Evolutionary conservation across 2,888 invertebrate genomes (phyloP), one percentile per base, ranked within the genome.

Genomic region (Drosophila mercatorum): DNA sequence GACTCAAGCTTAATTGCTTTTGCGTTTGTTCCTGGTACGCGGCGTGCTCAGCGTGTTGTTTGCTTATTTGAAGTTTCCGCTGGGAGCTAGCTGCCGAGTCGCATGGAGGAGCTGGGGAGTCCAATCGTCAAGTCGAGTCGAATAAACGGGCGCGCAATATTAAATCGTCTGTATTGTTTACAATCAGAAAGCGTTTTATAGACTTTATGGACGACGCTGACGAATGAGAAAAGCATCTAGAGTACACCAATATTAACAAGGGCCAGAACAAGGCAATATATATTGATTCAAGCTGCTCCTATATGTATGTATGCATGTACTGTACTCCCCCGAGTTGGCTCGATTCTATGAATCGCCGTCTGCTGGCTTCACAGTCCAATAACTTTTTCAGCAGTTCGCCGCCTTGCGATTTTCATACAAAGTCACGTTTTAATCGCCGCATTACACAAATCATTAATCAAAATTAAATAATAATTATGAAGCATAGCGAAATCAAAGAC

Each of bases 81-180:
- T 68, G 80, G 72, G 80, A 53, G 53, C 36, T 14, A 75, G 67
- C 67, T 49, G 63, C 38, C 46, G 78, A 57, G 41, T 56, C 63
- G 78, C 72, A 60, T 60, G 68, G 58, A 72, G 47, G 58, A 72
- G 47, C 78, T 72, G 63, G 75, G 75, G 77, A 68, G 68, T 68
- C 59, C 72, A 62, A 75, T 75, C 74, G 65, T 69, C 58, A 73
- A 63, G 64, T 56, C 43, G 64, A 55, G 53, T 31, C 40, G 58
- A 49, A 46, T 72, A 84, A 87, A 82, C 83, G 77, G 81, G 82
- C 87, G 80, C 75, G 80, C 87, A 85, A 88, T 85, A 88, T 88
- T 86, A 88, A 86, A 86, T 86, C 85, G 85, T 86, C 80, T 86
- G 87, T 88, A 86, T 86, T 86, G 85, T 86, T 86, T 88, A 86